Evolutionary conservation across 2,888 invertebrate species (phyloP), one percentile per base, ranked within the genome.

Genomic region (Eugnorisma glareosa): DNA sequence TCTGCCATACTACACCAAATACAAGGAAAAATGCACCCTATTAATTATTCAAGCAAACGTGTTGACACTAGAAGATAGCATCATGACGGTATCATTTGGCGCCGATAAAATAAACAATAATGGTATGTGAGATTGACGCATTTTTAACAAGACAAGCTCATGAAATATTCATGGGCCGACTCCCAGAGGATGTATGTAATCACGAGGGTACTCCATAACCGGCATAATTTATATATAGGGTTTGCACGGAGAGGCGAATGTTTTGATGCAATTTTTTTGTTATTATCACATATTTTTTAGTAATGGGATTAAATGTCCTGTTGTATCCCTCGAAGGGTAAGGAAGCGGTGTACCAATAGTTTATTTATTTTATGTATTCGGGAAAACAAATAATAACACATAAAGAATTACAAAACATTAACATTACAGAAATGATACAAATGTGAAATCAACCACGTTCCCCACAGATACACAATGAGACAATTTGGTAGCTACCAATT

Each of bases 131-230:
- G 94, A 94, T 94, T 93, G 95, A 94, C 93, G 95, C 92, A 93
- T 94, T 94, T 95, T 95, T 95, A 96, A 95, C 95, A 94, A 96
- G 96, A 90, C 91, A 82, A 70, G 77, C 91, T 94, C 93, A 95
- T 96, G 94, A 82, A 94, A 93, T 94, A 95, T 96, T 91, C 96
- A 96, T 95, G 92, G 86, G 86, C 80, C 73, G 86, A 75, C 82
- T 83, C 78, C 85, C 89, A 89, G 90, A 93, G 94, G 95, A 94
- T 94, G 93, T 91, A 86, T 91, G 93, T 94, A 94, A 95, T 95
- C 95, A 95, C 93, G 93, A 90, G 86, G 82, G 83, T 85, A 88
- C 90, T 85, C 83, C 85, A 89, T 91, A 91, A 91, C 90, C 83
- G 86, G 87, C 83, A 91, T 90, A 86, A 88, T 89, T 88, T 86